Conservation (phyloP, 2,888 invertebrate genomes). For the Drosophila macrospina region DNA sequence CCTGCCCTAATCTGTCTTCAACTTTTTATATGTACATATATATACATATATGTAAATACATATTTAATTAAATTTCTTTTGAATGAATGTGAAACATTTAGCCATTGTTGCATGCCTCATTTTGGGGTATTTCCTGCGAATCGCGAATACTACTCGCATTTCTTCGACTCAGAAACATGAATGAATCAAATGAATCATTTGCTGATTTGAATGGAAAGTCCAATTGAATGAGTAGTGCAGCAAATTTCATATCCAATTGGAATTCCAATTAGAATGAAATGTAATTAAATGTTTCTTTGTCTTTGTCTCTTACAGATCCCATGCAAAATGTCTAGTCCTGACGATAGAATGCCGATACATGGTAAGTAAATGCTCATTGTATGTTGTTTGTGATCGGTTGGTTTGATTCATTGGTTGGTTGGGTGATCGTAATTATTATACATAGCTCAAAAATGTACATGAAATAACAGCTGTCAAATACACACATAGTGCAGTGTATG, state of each 20-base stretch:
- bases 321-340: slow-evolving; percentile 83
- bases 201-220: slow-evolving; percentile 5
- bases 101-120: slow-evolving; percentile 18
- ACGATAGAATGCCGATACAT: slow-evolving; percentile 82
- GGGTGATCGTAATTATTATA: slow-evolving; percentile 17
- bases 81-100: slow-evolving; percentile 36
- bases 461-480: slow-evolving; percentile 51
- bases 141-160: background rate
- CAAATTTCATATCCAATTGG: background rate
- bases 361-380: slow-evolving; percentile 64
- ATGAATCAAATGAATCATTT: slow-evolving; percentile 10
- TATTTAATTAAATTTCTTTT: slow-evolving; percentile 24
- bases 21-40: background rate
- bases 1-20: slow-evolving; percentile 41
- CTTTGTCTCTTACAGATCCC: slow-evolving; percentile 46
- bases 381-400: background rate
- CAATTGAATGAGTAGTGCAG: background rate
- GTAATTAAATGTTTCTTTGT: slow-evolving; percentile 7
- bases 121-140: background rate
- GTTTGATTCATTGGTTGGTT: background rate
- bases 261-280: background rate
- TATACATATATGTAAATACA: background rate
- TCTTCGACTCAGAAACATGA: slow-evolving; percentile 4
- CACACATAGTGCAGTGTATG: background rate
- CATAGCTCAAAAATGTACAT: slow-evolving; percentile 47